These are phyloP conservation scores for Mugil cephalus DNA, from an alignment of 2,113 vertebrate genomes.

Conservation along the genomic window DNA sequence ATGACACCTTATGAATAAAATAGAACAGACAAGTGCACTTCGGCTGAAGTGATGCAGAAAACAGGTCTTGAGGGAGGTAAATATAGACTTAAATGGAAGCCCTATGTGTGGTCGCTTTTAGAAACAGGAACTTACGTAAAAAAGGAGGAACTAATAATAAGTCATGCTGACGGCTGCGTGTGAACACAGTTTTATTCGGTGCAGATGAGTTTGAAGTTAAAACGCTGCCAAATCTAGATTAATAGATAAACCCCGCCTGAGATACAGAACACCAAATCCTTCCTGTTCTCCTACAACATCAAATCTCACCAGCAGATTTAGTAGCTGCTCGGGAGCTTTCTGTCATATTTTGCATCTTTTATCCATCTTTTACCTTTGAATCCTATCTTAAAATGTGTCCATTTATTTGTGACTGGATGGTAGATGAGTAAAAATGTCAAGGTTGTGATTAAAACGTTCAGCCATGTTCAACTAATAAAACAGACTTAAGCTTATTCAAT, in stretches of 20 bases:
- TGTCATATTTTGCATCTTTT: too few species aligned
- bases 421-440: too few species aligned
- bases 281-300: background rate
- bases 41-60: slow-evolving; percentile 25
- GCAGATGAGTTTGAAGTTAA: slow-evolving; percentile 20
- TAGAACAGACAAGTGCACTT: slow-evolving; percentile 23
- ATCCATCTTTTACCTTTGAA: too few species aligned
- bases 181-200: slow-evolving; percentile 30
- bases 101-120: slow-evolving; percentile 17
- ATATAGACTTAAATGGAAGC: slow-evolving; percentile 30
- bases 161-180: slow-evolving; percentile 1
- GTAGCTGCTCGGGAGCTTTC: too few species aligned
- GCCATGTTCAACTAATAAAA: too few species aligned
- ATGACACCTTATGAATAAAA: slow-evolving; percentile 14
- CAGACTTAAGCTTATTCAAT: too few species aligned
- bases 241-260: slow-evolving; percentile 16
- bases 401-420: too few species aligned
- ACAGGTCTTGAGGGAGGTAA: slow-evolving; percentile 1
- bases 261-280: slow-evolving; percentile 1
- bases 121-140: slow-evolving; percentile 50
- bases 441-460: too few species aligned
- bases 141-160: slow-evolving; percentile 37
- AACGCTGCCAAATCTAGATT: slow-evolving; percentile 38
- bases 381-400: too few species aligned
- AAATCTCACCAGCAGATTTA: too few species aligned